These are phyloP conservation scores for Rhabdomys dilectus DNA, from an alignment of 2,113 vertebrate species.

Conservation along the genomic window DNA sequence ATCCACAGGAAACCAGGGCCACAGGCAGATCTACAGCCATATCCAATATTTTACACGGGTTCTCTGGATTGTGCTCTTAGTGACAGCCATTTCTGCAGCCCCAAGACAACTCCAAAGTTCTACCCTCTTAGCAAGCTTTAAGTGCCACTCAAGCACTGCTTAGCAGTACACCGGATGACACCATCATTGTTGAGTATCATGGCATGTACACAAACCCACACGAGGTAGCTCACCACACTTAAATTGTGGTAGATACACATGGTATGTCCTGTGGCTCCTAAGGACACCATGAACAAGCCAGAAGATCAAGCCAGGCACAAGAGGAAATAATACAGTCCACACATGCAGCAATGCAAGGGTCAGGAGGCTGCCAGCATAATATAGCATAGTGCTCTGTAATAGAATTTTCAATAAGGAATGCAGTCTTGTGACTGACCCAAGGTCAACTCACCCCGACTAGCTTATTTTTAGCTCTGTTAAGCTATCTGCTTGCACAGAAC, in stretches of 20 bases:
- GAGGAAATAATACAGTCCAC: neutral
- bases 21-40: neutral
- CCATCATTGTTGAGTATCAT: neutral
- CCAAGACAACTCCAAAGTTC: neutral
- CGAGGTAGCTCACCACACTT: neutral
- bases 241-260: neutral
- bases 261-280: neutral
- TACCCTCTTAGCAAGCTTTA: neutral
- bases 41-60: neutral
- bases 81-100: neutral
- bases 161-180: neutral
- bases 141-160: neutral
- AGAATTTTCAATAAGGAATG: neutral
- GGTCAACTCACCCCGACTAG: neutral
- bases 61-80: neutral
- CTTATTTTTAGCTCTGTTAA: neutral
- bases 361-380: neutral
- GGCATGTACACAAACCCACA: neutral
- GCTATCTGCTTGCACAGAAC: neutral
- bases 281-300: neutral
- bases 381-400: neutral
- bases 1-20: neutral
- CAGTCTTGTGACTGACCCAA: neutral
- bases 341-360: neutral
- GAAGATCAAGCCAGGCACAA: neutral